These are phyloP conservation scores for Pseudobourletiella spinata DNA, from an alignment of 1,140 invertebrate genomes.

Conservation along the genomic window DNA sequence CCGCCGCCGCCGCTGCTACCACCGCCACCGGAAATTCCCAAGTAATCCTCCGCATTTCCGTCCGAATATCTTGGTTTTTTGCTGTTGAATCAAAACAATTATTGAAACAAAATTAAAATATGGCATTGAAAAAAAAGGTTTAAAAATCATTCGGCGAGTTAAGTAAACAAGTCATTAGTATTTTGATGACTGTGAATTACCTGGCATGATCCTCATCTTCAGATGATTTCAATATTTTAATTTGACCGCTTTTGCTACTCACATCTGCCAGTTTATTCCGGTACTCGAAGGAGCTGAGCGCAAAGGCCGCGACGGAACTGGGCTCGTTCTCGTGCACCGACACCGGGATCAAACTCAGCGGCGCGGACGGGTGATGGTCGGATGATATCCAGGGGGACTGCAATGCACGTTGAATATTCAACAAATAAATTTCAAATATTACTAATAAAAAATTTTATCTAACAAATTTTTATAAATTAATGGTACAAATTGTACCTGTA, in stretches of 20 bases:
- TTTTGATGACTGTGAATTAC: no score
- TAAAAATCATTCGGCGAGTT: neutral
- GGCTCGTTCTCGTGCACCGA: constrained; percentile 75
- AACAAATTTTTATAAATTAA: no score
- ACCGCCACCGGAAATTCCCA: no score
- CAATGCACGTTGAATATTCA: constrained; percentile 32
- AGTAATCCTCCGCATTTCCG: neutral
- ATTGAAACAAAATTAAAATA: neutral
- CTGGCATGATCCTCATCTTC: neutral
- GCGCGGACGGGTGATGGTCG: constrained; percentile 55
- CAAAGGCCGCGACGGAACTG: constrained; percentile 81
- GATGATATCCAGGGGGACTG: constrained; percentile 51
- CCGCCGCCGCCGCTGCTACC: no score
- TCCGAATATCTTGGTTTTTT: neutral
- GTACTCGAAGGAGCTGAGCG: constrained; percentile 63
- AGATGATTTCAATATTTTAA: neutral
- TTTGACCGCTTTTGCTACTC: neutral
- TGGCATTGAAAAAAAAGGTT: no score
- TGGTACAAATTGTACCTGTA: no score
- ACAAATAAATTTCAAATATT: no score
- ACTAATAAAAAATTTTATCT: no score
- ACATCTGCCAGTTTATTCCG: neutral
- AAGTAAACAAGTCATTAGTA: neutral
- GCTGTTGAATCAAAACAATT: neutral
- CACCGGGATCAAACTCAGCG: constrained; percentile 55